These are phyloP conservation scores for Phyto melanocephala DNA, from an alignment of 2,888 invertebrate species.

Conservation along the genomic window DNA sequence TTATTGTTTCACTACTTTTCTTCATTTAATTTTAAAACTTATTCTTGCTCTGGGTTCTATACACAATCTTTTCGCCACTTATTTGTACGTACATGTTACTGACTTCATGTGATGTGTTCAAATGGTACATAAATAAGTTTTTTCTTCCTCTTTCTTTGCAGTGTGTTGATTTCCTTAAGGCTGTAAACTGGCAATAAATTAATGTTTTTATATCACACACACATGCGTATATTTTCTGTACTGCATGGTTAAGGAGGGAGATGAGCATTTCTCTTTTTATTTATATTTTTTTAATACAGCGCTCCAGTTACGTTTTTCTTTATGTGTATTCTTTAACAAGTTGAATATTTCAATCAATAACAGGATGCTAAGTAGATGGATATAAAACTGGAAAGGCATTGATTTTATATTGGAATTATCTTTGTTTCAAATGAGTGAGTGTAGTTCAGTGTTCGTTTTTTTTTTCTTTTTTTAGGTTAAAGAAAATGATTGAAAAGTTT, in stretches of 20 bases:
- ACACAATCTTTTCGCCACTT: not conserved
- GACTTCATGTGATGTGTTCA: too few species aligned
- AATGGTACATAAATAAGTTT: too few species aligned
- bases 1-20: not conserved
- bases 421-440: not conserved
- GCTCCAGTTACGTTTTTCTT: not conserved
- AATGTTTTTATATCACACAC: not conserved
- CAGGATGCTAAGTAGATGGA: conserved; percentile 41
- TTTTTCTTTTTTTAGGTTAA: not conserved
- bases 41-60: not conserved
- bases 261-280: not conserved
- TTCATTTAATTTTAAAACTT: not conserved
- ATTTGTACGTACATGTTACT: too few species aligned
- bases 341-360: conserved; percentile 45
- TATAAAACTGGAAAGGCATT: conserved; percentile 46
- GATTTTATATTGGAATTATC: conserved; percentile 34
- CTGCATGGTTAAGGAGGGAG: not conserved
- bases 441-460: not conserved
- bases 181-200: conserved; percentile 59
- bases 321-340: not conserved
- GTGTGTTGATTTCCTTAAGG: conserved; percentile 54
- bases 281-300: not conserved
- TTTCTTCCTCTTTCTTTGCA: not conserved
- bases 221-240: not conserved
- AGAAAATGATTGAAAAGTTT: conserved; percentile 8